Evolutionary conservation across 2,888 invertebrate species (phyloP).

Genomic region (Cenopis cana): DNA sequence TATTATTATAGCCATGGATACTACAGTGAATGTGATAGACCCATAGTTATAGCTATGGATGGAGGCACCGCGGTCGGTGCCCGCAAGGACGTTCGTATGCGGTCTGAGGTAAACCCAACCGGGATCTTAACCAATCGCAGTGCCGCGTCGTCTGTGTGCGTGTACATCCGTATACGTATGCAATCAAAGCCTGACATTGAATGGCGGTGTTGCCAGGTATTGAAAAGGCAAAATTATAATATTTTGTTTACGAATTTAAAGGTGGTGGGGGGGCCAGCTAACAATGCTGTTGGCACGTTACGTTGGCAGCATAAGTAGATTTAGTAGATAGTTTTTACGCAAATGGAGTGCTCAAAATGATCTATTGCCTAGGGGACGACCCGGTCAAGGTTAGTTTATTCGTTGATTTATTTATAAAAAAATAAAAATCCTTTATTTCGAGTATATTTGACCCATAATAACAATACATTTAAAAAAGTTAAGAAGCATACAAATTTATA

Average conservation of each 20-base stretch:
- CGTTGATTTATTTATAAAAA: no score
- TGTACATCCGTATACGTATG: conserved; percentile 48
- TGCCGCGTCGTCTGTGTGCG: conserved; percentile 51
- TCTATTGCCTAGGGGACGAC: no score
- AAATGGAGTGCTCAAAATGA: no score
- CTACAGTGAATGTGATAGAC: conserved; percentile 7
- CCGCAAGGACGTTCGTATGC: conserved; percentile 84
- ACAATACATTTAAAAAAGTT: no score
- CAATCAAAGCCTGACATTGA: conserved; percentile 58
- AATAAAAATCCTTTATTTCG: no score
- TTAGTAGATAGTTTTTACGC: no score
- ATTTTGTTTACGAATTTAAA: neutral
- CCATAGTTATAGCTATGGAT: conserved; percentile 50
- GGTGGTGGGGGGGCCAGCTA: no score
- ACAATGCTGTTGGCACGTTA: no score
- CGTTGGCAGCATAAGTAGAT: no score
- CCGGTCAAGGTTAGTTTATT: no score
- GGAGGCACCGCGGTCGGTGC: conserved; percentile 73
- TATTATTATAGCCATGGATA: conserved; percentile 14
- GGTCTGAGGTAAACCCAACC: conserved; percentile 72
- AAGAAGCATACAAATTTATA: no score
- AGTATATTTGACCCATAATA: no score
- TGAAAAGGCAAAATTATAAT: neutral
- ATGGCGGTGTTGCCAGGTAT: conserved; percentile 56
- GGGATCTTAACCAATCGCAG: conserved; percentile 65